phyloP scores from a whole-genome alignment of 2,888 invertebrate species.

The Dolomedes plantarius region DNA sequence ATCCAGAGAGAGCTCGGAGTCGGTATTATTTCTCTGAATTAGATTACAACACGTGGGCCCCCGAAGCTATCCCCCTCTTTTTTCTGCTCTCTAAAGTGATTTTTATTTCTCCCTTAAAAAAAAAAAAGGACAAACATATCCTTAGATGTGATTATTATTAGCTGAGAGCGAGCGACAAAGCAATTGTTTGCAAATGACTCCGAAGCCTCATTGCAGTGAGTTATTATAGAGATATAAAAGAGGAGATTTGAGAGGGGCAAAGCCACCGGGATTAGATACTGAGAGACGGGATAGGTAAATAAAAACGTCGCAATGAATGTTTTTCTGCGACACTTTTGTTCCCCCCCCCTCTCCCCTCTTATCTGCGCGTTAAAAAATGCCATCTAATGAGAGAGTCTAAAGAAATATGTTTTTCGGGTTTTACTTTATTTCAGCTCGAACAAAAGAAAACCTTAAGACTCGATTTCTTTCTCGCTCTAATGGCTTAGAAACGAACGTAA shows the following conservation, averaged over 20 bases:
- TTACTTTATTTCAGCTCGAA: not conserved
- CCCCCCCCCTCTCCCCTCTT: not conserved
- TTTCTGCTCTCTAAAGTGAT: constrained; percentile 29
- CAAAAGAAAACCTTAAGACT: not conserved
- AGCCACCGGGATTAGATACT: constrained; percentile 47
- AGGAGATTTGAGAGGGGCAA: constrained; percentile 23
- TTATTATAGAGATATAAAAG: constrained; percentile 39
- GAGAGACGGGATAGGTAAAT: constrained; percentile 44
- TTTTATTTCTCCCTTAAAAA: constrained; percentile 12
- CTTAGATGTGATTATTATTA: constrained; percentile 66
- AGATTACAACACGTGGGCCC: constrained; percentile 55
- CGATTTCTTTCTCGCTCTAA: not conserved
- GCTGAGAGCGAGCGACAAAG: constrained; percentile 34
- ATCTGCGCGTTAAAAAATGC: constrained; percentile 1
- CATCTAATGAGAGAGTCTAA: constrained; percentile 29
- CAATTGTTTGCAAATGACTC: constrained; percentile 69
- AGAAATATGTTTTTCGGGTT: not conserved
- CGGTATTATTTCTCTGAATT: constrained; percentile 65
- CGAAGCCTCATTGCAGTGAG: constrained; percentile 44
- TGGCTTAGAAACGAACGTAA: not conserved
- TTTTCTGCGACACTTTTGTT: constrained; percentile 19
- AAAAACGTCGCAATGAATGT: constrained; percentile 52
- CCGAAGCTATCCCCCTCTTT: constrained; percentile 40
- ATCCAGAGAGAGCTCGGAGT: constrained; percentile 37
- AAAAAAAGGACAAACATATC: constrained; percentile 46